These are phyloP conservation scores for Rotaria macrura DNA, from an alignment of 2,888 invertebrate genomes.

Conservation along the genomic window DNA sequence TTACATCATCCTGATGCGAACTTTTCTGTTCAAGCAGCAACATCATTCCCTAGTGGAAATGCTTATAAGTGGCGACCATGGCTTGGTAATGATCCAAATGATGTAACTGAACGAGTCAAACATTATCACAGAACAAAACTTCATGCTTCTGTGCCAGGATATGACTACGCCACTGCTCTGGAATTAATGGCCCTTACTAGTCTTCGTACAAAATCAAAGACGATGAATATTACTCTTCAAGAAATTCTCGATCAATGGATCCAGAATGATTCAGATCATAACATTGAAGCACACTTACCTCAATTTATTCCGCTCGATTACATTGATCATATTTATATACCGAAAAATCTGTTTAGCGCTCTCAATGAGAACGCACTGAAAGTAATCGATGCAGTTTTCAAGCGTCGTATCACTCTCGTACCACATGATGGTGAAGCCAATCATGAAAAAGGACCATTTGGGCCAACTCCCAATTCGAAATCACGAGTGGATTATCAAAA, in stretches of 20 bases:
- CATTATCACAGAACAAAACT: background rate
- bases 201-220: rapidly evolving
- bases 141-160: background rate
- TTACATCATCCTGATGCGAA: background rate
- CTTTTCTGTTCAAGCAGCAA: background rate
- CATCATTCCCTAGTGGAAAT: background rate
- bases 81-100: background rate
- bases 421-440: no score
- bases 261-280: background rate
- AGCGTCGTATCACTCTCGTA: background rate
- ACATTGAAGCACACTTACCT: background rate
- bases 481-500: background rate
- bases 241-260: background rate
- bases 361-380: background rate
- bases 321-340: background rate
- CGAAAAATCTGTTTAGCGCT: background rate
- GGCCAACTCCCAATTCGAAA: no score
- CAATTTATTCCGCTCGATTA: background rate
- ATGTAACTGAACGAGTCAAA: background rate
- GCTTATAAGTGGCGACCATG: background rate
- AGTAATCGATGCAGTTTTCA: background rate
- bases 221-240: background rate
- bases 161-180: background rate
- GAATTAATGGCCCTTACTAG: background rate
- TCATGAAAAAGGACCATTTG: no score